phyloP scores from a whole-genome alignment of 1,140 invertebrate genomes.

The Brachionus angularis region DNA sequence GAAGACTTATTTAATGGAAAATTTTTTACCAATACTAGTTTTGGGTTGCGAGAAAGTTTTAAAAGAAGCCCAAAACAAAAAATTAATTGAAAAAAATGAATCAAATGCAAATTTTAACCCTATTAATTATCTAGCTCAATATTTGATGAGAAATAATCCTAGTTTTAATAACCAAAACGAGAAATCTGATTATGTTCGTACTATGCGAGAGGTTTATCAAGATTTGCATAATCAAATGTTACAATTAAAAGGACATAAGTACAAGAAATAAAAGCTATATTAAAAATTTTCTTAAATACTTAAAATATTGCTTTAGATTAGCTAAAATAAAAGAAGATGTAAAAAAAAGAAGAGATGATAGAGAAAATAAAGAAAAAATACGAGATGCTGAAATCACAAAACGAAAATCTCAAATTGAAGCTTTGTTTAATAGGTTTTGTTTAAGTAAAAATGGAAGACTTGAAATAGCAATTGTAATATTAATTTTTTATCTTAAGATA shows the following conservation, averaged over 20 bases:
- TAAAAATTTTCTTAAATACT: neutral
- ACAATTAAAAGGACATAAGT: constrained; percentile 57
- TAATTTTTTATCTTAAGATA: neutral
- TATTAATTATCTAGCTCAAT: constrained; percentile 57
- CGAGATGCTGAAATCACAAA: constrained; percentile 48
- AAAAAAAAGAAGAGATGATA: constrained; percentile 51
- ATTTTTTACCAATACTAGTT: constrained; percentile 55
- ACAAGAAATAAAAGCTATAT: neutral
- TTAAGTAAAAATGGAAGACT: constrained; percentile 48
- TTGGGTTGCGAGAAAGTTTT: constrained; percentile 57
- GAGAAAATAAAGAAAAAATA: constrained; percentile 50
- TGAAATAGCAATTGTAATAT: constrained; percentile 52
- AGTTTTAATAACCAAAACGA: constrained; percentile 55
- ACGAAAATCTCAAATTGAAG: constrained; percentile 48
- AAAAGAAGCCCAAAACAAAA: constrained; percentile 52
- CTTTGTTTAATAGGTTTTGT: constrained; percentile 54
- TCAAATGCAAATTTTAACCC: constrained; percentile 57
- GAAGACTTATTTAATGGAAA: constrained; percentile 54
- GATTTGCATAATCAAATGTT: constrained; percentile 53
- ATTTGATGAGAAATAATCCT: constrained; percentile 58
- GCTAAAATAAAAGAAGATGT: constrained; percentile 56
- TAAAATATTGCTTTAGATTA: constrained; percentile 47
- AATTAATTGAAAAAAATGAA: constrained; percentile 47
- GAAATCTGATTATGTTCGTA: constrained; percentile 55
- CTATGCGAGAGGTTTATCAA: constrained; percentile 53